Conservation (phyloP, 2,888 invertebrate species). For the Esperia sulphurella region DNA sequence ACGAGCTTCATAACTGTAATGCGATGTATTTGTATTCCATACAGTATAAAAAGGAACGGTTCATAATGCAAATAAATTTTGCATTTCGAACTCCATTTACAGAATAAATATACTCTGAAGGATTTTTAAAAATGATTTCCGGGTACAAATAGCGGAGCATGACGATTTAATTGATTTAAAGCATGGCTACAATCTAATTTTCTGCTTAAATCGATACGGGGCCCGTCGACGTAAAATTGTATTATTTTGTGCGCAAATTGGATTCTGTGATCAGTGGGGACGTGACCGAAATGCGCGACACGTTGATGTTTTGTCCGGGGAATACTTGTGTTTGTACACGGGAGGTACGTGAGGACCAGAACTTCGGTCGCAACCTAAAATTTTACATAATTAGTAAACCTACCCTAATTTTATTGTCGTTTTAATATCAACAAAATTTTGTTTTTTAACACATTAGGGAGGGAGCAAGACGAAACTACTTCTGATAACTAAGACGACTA, state of each 20-base stretch:
- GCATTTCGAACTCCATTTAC: not conserved
- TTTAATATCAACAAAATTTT: not conserved
- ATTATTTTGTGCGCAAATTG: conserved; percentile 60
- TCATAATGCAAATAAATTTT: not conserved
- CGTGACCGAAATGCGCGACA: conserved; percentile 33
- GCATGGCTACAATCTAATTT: conserved; percentile 54
- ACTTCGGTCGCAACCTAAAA: not conserved
- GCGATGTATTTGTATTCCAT: not conserved
- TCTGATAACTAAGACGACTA: no score
- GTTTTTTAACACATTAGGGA: no score
- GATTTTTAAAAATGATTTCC: conserved; percentile 2
- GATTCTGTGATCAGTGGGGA: conserved; percentile 47
- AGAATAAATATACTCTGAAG: not conserved
- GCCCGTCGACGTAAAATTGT: conserved; percentile 50
- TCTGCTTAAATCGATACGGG: conserved; percentile 50
- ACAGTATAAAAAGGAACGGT: not conserved
- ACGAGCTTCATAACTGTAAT: not conserved
- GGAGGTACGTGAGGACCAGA: conserved; percentile 1
- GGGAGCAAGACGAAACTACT: no score
- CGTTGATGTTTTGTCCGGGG: conserved; percentile 3
- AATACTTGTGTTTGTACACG: conserved; percentile 2
- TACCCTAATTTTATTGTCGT: not conserved
- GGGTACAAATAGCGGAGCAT: conserved; percentile 11
- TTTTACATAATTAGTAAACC: not conserved
- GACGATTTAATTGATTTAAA: conserved; percentile 44